Conservation (phyloP, 1,140 invertebrate species). For the Papilio polyxenes region DNA sequence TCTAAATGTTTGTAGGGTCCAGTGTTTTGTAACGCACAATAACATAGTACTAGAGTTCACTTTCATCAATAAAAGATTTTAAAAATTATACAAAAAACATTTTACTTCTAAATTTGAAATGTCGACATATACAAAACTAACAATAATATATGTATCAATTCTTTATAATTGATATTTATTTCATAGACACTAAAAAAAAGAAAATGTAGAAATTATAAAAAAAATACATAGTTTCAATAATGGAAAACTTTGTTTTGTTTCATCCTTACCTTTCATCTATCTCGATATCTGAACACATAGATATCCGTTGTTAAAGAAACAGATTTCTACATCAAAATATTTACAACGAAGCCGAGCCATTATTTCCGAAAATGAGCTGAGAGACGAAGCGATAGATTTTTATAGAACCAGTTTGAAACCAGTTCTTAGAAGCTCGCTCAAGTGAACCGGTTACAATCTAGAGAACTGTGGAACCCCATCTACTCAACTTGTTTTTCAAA, state of each 20-base stretch:
- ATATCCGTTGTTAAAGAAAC: not conserved
- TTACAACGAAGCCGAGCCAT: not conserved
- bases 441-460: slow-evolving; percentile 47
- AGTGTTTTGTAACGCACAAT: slow-evolving; percentile 79
- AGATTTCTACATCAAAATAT: not conserved
- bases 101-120: slow-evolving; percentile 73
- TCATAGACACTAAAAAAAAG: slow-evolving; percentile 75
- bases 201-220: slow-evolving; percentile 78
- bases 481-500: slow-evolving; percentile 42
- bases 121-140: slow-evolving; percentile 78
- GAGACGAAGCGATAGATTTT: slow-evolving; percentile 52
- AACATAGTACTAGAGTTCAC: slow-evolving; percentile 79
- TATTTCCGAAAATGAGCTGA: slow-evolving; percentile 54
- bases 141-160: slow-evolving; percentile 78
- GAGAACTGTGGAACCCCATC: slow-evolving; percentile 58
- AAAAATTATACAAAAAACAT: slow-evolving; percentile 68
- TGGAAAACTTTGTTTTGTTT: slow-evolving; percentile 66
- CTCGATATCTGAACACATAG: not conserved
- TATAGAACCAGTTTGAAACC: slow-evolving; percentile 52
- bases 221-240: slow-evolving; percentile 80
- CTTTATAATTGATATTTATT: slow-evolving; percentile 80
- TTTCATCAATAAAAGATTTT: slow-evolving; percentile 69
- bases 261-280: slow-evolving; percentile 8
- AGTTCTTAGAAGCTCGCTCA: slow-evolving; percentile 43
- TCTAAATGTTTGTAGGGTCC: slow-evolving; percentile 80